These are phyloP conservation scores for Cyclophora punctaria DNA, from an alignment of 2,888 invertebrate genomes.

Conservation along the genomic window DNA sequence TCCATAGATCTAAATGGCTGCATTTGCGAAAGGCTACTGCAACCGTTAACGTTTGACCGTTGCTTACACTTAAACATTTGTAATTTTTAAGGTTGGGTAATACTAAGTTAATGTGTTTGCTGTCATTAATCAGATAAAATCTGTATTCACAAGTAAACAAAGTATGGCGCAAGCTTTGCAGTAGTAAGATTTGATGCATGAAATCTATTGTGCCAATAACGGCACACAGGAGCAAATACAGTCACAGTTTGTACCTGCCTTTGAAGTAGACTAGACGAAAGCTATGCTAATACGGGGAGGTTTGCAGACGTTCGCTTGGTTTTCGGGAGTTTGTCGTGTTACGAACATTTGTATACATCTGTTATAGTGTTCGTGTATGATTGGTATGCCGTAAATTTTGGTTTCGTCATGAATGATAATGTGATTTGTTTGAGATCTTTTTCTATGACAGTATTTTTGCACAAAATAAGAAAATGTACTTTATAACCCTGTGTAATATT, in stretches of 20 bases:
- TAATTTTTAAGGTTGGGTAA: slow-evolving; percentile 8
- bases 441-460: too few relatives aligned
- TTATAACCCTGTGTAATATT: too few relatives aligned
- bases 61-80: slow-evolving; percentile 15
- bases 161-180: neutral
- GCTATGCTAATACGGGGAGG: slow-evolving; percentile 1
- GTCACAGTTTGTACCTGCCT: slow-evolving; percentile 5
- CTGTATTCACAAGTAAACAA: too few relatives aligned
- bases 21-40: slow-evolving; percentile 24
- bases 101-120: slow-evolving; percentile 4
- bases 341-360: neutral
- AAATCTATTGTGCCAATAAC: slow-evolving; percentile 15
- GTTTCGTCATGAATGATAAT: too few relatives aligned
- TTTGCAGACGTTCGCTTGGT: slow-evolving; percentile 5
- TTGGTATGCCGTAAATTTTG: neutral
- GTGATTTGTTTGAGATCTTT: too few relatives aligned
- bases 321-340: neutral
- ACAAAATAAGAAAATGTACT: too few relatives aligned
- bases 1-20: slow-evolving; percentile 34
- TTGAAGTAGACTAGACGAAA: slow-evolving; percentile 8
- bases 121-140: slow-evolving; percentile 5
- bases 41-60: slow-evolving; percentile 16
- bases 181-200: neutral
- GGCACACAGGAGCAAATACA: slow-evolving; percentile 18
- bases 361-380: neutral